These are phyloP conservation scores for Hyppa rectilinea DNA, from an alignment of 2,888 invertebrate species.

Conservation along the genomic window DNA sequence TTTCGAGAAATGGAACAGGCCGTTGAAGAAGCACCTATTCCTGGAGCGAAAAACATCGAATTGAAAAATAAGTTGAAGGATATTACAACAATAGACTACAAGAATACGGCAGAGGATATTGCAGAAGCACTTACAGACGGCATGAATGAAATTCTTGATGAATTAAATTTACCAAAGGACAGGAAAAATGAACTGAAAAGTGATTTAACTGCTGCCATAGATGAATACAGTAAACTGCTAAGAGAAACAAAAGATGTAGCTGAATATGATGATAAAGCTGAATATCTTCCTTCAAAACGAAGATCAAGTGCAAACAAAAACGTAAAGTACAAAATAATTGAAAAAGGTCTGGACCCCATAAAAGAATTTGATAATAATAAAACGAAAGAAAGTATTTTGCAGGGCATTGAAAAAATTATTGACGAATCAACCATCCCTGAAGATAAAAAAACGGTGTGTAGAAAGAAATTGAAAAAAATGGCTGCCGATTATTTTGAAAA, in stretches of 20 bases:
- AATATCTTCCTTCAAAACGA: not conserved
- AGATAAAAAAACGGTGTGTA: not conserved
- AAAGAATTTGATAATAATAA: no score
- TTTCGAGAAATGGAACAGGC: not conserved
- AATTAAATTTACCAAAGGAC: conserved; percentile 22
- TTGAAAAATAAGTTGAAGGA: conserved; percentile 9
- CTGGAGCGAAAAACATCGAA: not conserved
- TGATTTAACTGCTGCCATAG: conserved; percentile 15
- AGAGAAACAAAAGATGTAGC: not conserved
- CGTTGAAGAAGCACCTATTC: not conserved
- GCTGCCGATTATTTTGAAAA: not conserved
- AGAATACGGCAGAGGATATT: not conserved
- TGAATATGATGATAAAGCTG: no score
- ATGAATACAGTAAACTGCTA: conserved; percentile 7
- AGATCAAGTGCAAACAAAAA: no score
- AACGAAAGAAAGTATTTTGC: no score
- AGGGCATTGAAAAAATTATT: not conserved
- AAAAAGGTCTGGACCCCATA: not conserved
- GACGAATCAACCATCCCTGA: not conserved
- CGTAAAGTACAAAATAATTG: no score
- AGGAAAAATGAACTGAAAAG: conserved; percentile 18
- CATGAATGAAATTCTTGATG: conserved; percentile 24
- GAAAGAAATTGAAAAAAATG: not conserved
- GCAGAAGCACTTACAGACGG: not conserved
- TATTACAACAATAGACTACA: not conserved